Evolutionary conservation across 2,113 vertebrate species (phyloP).

Genomic region (Menura novaehollandiae): DNA sequence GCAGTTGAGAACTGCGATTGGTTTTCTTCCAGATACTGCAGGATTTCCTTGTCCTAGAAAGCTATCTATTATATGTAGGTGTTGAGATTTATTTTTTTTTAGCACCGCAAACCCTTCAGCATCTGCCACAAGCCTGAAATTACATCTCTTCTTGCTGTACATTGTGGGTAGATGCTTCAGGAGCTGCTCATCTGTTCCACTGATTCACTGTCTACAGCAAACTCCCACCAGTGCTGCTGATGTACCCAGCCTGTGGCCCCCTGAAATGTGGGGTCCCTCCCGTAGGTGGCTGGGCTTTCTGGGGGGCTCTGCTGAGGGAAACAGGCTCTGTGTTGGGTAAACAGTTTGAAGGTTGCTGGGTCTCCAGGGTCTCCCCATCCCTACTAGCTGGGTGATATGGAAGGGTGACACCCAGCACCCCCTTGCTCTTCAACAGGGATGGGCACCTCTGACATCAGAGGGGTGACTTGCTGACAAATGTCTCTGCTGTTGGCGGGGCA

Average conservation of each 20-base stretch:
- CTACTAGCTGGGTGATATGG: neutral
- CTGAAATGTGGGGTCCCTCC: neutral
- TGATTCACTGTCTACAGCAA: neutral
- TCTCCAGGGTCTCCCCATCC: neutral
- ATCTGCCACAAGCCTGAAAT: constrained; percentile 41
- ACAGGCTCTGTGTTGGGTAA: neutral
- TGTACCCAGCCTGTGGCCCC: neutral
- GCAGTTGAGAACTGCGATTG: neutral
- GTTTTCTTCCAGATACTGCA: constrained; percentile 24
- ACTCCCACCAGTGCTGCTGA: neutral
- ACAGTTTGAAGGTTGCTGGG: neutral
- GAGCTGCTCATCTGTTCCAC: constrained; percentile 7
- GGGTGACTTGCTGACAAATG: neutral
- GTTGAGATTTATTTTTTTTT: neutral
- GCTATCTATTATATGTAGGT: neutral
- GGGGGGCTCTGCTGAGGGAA: neutral
- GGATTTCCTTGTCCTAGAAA: constrained; percentile 38
- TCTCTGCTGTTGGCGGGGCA: neutral
- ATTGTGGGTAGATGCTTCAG: neutral
- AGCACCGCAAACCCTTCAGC: neutral
- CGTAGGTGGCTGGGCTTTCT: neutral
- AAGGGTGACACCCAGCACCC: neutral
- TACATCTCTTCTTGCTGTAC: neutral
- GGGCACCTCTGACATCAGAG: neutral
- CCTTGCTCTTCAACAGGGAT: neutral